Evolutionary conservation across 1,140 invertebrate species (phyloP).

Genomic region (Daktulosphaira vitifoliae): DNA sequence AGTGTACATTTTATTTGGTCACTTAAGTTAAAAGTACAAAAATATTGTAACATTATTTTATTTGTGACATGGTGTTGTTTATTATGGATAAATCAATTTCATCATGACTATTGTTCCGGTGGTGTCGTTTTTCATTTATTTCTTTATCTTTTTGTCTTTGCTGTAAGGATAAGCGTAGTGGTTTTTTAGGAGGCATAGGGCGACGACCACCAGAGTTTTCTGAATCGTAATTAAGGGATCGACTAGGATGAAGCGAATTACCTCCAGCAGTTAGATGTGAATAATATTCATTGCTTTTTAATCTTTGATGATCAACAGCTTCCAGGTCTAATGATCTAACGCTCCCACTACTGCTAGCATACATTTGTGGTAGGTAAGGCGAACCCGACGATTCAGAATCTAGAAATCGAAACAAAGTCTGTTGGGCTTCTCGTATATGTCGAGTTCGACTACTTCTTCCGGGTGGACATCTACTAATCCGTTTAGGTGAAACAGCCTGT

Average conservation of each 20-base stretch:
- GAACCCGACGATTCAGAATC: slow-evolving; percentile 10
- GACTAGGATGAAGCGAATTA: not conserved
- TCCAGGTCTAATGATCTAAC: slow-evolving; percentile 12
- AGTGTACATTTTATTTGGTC: no score
- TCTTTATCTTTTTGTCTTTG: slow-evolving; percentile 41
- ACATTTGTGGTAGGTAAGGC: not conserved
- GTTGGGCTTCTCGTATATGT: slow-evolving; percentile 41
- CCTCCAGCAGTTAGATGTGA: not conserved
- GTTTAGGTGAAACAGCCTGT: not conserved
- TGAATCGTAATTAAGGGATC: slow-evolving; percentile 20
- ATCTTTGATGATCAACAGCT: not conserved
- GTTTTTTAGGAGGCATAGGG: slow-evolving; percentile 74
- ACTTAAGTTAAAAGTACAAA: no score
- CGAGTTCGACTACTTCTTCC: slow-evolving; percentile 31
- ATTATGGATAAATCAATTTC: slow-evolving; percentile 13
- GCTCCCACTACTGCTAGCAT: not conserved
- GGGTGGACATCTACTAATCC: not conserved
- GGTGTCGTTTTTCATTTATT: not conserved
- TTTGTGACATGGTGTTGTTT: slow-evolving; percentile 23
- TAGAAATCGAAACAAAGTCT: slow-evolving; percentile 39
- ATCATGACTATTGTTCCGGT: not conserved
- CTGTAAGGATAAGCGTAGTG: slow-evolving; percentile 67
- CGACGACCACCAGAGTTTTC: slow-evolving; percentile 40
- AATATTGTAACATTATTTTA: no score
- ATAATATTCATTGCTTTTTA: slow-evolving; percentile 21